phyloP scores from a whole-genome alignment of 2,797 vertebrate species.

The Thamnophis elegans region DNA sequence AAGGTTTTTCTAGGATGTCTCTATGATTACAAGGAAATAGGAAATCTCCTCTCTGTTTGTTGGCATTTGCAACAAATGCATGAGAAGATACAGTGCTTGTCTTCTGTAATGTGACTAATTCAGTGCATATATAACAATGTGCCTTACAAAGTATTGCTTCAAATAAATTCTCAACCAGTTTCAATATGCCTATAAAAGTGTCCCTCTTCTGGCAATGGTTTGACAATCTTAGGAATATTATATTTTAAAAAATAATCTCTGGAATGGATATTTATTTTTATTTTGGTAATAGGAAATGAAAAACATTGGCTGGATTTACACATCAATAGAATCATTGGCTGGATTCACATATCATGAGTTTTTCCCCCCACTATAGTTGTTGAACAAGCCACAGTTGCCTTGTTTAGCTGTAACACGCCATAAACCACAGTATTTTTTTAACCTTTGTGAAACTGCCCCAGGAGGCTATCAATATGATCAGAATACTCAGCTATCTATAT shows the following conservation, averaged over 20 bases:
- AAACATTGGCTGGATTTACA: neutral
- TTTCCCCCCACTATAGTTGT: neutral
- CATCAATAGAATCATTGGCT: neutral
- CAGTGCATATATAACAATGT: neutral
- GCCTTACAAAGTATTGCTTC: neutral
- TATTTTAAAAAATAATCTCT: neutral
- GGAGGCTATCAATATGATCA: neutral
- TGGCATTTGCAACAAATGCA: neutral
- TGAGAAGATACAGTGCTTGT: neutral
- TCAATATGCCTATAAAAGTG: neutral
- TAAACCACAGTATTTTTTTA: neutral
- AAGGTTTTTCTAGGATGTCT: neutral
- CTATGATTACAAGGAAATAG: neutral
- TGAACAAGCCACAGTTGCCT: neutral
- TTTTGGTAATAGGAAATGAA: neutral
- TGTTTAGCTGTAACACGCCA: neutral
- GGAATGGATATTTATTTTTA: neutral
- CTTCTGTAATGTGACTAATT: neutral
- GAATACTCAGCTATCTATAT: neutral
- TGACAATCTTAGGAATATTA: neutral
- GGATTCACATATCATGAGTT: neutral
- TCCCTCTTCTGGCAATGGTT: neutral
- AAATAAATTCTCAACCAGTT: neutral
- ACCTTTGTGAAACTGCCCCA: neutral
- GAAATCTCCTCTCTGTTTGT: neutral